A percentile compares a stretch with the other conserved stretches of the same genome.
phyloP scores from a whole-genome alignment of 2,797 vertebrate genomes.

The Columba guinea region DNA sequence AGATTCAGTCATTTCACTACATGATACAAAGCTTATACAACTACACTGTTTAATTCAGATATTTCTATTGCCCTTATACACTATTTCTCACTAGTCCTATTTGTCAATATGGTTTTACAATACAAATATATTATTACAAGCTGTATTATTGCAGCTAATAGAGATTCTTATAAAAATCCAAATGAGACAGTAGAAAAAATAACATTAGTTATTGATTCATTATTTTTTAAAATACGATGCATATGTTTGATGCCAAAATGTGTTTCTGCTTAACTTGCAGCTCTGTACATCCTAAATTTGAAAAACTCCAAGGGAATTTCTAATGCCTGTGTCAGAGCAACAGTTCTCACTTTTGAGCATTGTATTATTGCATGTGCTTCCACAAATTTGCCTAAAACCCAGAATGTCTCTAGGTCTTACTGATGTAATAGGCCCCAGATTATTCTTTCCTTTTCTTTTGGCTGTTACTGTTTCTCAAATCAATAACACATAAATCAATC shows the following conservation, averaged over 20 bases:
- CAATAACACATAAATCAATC: neutral
- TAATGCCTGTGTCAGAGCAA: neutral
- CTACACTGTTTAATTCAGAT: neutral
- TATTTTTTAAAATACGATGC: conserved; percentile 1
- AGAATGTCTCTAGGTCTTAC: neutral
- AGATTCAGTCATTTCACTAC: neutral
- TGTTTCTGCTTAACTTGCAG: neutral
- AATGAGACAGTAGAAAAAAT: conserved; percentile 18
- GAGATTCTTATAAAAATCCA: conserved; percentile 12
- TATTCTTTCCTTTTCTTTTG: neutral
- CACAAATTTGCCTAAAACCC: neutral
- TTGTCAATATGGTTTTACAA: neutral
- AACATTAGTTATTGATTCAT: neutral
- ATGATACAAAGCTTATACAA: neutral
- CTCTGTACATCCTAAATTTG: neutral
- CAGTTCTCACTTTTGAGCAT: neutral
- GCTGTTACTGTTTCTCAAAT: neutral
- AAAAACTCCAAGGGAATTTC: neutral
- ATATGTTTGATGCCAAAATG: neutral
- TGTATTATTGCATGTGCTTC: neutral
- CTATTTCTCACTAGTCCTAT: neutral
- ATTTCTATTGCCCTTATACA: neutral
- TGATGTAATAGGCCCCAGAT: neutral
- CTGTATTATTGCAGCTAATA: neutral
- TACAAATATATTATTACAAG: conserved; percentile 9